A percentile compares a stretch with the other conserved stretches of the same genome.
phyloP scores from a whole-genome alignment of 1,140 invertebrate species.

The Rhizoglyphus robini region DNA sequence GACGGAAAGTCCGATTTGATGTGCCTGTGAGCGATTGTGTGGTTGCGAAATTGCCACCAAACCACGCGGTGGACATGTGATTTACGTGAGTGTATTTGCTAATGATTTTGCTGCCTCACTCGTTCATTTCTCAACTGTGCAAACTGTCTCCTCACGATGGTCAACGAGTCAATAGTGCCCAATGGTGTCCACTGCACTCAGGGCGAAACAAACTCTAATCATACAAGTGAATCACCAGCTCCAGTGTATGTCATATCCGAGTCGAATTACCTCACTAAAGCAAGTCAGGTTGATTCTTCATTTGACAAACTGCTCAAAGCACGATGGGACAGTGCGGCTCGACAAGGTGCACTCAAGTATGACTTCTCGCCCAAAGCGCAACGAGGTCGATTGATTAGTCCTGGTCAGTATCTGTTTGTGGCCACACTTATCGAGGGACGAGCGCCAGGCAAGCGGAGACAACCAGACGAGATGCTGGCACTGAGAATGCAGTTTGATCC shows the following conservation, averaged over 20 bases:
- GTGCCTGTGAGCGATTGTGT: no score
- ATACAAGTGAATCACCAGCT: neutral
- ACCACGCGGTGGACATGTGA: no score
- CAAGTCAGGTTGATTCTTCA: neutral
- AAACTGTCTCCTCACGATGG: no score
- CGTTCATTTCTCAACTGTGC: no score
- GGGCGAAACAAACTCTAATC: no score
- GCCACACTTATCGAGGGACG: conserved; percentile 31
- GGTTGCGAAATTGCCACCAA: no score
- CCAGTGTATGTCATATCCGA: neutral
- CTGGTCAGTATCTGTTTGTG: conserved; percentile 18
- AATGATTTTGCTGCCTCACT: no score
- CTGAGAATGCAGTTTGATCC: conserved; percentile 31
- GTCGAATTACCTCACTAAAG: neutral
- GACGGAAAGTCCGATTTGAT: no score
- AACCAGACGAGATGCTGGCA: conserved; percentile 30
- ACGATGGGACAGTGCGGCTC: conserved; percentile 1
- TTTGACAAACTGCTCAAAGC: conserved; percentile 14
- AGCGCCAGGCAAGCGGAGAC: conserved; percentile 28
- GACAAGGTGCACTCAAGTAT: conserved; percentile 11
- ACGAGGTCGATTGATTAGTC: neutral
- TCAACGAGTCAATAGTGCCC: no score
- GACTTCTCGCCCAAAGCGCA: neutral
- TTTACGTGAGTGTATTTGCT: no score
- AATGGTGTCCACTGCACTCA: no score